A percentile compares a stretch with the other conserved stretches of the same genome.
Evolutionary conservation across 2,888 invertebrate genomes (phyloP).

Genomic region (Drosophila antonietae): DNA sequence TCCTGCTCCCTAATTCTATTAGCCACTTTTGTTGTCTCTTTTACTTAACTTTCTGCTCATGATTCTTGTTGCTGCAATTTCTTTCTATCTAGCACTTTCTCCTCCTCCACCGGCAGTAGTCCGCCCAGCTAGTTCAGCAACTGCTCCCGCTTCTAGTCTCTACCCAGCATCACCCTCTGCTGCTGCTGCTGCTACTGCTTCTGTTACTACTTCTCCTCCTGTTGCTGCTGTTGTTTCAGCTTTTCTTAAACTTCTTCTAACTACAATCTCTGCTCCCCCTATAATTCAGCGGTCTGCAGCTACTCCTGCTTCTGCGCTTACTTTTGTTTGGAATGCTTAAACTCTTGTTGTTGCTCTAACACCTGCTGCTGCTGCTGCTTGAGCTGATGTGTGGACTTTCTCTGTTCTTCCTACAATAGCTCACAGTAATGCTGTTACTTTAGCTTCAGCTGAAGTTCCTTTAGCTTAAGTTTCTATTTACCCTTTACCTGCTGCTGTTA

Average conservation of each 20-base stretch:
- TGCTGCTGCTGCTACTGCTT: no score
- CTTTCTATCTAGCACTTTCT: no score
- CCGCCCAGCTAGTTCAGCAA: no score
- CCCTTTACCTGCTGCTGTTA: not conserved
- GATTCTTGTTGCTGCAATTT: no score
- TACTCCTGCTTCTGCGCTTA: not conserved
- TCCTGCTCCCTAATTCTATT: no score
- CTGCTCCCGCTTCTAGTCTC: no score
- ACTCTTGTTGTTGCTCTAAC: not conserved
- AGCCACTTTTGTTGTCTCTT: no score
- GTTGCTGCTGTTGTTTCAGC: not conserved
- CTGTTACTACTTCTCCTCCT: not conserved
- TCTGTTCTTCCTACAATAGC: not conserved
- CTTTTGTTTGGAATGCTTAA: not conserved
- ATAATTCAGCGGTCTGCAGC: not conserved
- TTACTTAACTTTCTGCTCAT: no score
- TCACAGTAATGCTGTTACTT: not conserved
- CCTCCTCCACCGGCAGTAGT: no score
- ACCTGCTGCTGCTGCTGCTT: not conserved
- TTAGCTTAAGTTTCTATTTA: not conserved
- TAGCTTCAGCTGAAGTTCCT: not conserved
- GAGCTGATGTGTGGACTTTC: not conserved
- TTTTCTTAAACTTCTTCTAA: not conserved
- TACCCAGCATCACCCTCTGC: no score
- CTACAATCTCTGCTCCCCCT: not conserved